Base-by-base conservation (phyloP, 2,113 vertebrate species). In the Thunnus maccoyii region DNA sequence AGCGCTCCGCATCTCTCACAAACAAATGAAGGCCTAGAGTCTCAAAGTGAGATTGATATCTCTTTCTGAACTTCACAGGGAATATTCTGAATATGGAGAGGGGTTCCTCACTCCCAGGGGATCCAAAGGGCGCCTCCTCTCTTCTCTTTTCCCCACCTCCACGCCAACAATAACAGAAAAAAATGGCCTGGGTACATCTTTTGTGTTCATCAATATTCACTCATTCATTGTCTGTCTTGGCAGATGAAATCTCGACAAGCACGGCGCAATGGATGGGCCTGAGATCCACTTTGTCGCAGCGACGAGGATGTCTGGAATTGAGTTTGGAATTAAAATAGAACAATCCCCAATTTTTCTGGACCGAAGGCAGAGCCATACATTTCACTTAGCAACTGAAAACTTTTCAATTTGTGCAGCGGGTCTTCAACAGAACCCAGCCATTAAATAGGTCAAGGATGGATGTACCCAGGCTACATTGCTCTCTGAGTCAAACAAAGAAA, bases 31-130 rank as follows among this genome's bases (percentile, higher is more conserved):
- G 91, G 88, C 95, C 86, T 84, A 86, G 72, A 88, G 91, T 88
- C 91, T 95, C 94, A 96, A 96, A 97, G 96, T 96, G 96, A 98
- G 96, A 97, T 96, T 96, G 96, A 97, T 97, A 96, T 95, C 95
- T 95, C 95, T 94, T 95, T 94, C 93, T 94, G 93, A 95, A 94
- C 93, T 96, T 96, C 94, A 96, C 93, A 92, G 93, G 92, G 95
- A 94, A 91, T 95, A 95, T 96, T 96, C 92, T 95, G 95, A 96
- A 97, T 97, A 96, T 95, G 95, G 94, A 96, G 92, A 91, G 94
- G 93, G 93, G 85, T 95, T 92, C 89, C 86, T 75, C 86, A 83
- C 89, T 95, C 95, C 96, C 76, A 64, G 91, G 95, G 92, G 92
- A 87, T 72, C 70, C 66, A 68, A 62, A 88, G 61, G 90, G 78